Percentiles rank a stretch among this genome's conserved stretches.
Conservation (phyloP, 1,140 invertebrate genomes). For the Acyrthosiphon pisum region DNA sequence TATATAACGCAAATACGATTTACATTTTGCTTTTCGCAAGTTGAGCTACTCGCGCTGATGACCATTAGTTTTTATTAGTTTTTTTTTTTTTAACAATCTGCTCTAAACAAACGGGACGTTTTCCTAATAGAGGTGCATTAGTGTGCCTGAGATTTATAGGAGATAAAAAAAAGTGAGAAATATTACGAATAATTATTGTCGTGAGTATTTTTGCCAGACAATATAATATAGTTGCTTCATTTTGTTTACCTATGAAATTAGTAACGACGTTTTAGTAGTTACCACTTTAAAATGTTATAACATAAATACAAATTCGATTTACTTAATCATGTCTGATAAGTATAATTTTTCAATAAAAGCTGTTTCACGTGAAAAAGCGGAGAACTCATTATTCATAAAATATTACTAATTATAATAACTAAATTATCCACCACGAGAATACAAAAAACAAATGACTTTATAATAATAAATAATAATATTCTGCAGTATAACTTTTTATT, state of each 20-base stretch:
- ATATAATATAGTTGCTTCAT: background rate
- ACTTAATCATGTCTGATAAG: background rate
- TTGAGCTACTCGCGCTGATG: background rate
- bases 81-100: background rate
- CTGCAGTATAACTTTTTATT: background rate
- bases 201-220: background rate
- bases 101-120: background rate
- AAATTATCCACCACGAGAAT: background rate
- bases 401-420: background rate
- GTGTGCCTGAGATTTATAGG: background rate
- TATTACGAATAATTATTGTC: background rate
- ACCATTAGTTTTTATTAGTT: background rate
- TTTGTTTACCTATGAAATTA: background rate
- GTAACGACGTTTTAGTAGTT: background rate
- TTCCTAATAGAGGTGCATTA: background rate
- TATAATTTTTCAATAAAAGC: background rate
- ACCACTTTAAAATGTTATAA: background rate
- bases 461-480: background rate
- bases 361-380: background rate
- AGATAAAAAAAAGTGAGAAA: constrained; percentile 1
- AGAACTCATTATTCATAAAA: background rate
- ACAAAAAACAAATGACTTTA: background rate
- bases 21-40: background rate
- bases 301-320: background rate
- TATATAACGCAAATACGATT: background rate